Percentiles rank a stretch among this genome's conserved stretches.
phyloP scores from a whole-genome alignment of 2,888 invertebrate genomes.

The Pristionchus exspectatus region DNA sequence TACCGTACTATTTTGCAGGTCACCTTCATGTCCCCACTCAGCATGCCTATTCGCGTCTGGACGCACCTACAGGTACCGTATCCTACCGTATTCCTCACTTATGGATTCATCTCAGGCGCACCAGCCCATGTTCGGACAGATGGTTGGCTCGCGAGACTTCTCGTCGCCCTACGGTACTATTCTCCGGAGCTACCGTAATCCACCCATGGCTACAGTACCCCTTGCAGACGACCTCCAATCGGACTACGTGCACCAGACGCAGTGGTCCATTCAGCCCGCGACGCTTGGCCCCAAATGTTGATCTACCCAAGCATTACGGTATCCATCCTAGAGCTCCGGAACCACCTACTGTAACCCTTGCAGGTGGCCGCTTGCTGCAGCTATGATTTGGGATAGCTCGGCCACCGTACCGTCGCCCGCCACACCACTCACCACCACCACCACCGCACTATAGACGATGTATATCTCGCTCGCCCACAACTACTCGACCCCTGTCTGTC shows the following conservation, averaged over 20 bases:
- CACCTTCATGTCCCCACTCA: constrained; percentile 50
- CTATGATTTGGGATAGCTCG: constrained; percentile 47
- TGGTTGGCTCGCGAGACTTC: constrained; percentile 10
- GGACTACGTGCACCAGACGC: constrained; percentile 46
- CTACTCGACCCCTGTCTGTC: not conserved
- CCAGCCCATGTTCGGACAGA: constrained; percentile 50
- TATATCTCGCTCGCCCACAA: not conserved
- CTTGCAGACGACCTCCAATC: constrained; percentile 10
- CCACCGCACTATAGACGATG: constrained; percentile 17
- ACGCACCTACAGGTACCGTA: constrained; percentile 37
- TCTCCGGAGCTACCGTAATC: not conserved
- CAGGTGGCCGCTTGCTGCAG: constrained; percentile 40
- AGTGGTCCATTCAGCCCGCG: constrained; percentile 32
- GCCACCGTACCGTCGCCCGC: constrained; percentile 16
- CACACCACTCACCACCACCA: constrained; percentile 19
- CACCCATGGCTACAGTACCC: not conserved
- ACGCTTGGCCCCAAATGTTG: constrained; percentile 24
- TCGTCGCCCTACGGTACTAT: constrained; percentile 37
- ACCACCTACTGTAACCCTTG: not conserved
- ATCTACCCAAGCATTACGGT: constrained; percentile 30
- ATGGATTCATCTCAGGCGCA: not conserved
- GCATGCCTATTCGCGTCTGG: constrained; percentile 53
- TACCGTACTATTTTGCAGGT: not conserved
- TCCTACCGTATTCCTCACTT: not conserved
- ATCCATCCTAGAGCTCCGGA: not conserved